phyloP scores from a whole-genome alignment of 2,113 vertebrate genomes.

The Brachionichthys hirsutus region DNA sequence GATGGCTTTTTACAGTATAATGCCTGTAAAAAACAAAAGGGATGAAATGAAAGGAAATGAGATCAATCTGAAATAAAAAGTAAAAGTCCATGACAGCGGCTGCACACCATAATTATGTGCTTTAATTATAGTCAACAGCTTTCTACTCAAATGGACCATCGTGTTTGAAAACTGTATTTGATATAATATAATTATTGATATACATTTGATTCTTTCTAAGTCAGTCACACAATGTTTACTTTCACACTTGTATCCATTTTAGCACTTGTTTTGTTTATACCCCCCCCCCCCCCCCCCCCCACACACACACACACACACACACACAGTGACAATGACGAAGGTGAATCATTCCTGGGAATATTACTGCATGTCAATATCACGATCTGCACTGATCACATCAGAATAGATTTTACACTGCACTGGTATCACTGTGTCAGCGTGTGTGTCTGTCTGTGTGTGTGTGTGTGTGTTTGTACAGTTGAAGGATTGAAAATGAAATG shows the following conservation, averaged over 20 bases:
- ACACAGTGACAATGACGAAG: constrained; percentile 65
- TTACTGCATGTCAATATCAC: constrained; percentile 61
- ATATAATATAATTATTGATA: background rate
- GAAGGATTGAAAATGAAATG: constrained; percentile 68
- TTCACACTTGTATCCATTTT: background rate
- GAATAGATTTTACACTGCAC: constrained; percentile 65
- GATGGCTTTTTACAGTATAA: no score
- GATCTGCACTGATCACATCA: constrained; percentile 68
- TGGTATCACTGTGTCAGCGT: constrained; percentile 42
- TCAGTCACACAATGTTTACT: no score
- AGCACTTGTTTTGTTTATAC: background rate
- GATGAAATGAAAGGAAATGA: constrained; percentile 17
- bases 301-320: constrained; percentile 5
- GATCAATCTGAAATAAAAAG: constrained; percentile 20
- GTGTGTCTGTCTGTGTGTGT: constrained; percentile 18
- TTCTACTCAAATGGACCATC: background rate
- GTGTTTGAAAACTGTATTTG: background rate
- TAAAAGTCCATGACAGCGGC: constrained; percentile 19
- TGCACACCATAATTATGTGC: constrained; percentile 12
- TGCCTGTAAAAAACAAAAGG: constrained; percentile 16
- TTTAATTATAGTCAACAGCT: constrained; percentile 34
- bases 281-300: background rate
- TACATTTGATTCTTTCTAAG: background rate
- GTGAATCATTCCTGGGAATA: constrained; percentile 63
- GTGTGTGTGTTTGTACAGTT: constrained; percentile 49